Base-by-base conservation (phyloP, 1,140 invertebrate species). In the Mycetomoellerius zeteki region DNA sequence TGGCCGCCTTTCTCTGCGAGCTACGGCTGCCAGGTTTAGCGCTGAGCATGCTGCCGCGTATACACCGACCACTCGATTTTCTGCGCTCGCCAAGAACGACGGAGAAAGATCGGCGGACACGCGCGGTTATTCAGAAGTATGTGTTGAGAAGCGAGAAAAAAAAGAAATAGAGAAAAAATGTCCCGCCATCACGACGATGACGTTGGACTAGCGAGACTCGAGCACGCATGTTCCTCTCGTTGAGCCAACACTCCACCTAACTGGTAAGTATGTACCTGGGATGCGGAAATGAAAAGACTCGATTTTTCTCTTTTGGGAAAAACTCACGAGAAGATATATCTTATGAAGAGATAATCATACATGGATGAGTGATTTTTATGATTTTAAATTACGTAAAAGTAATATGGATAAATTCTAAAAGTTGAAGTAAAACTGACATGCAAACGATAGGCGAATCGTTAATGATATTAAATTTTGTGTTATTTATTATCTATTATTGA, bases 1-100 rank as follows among this genome's bases (percentile, higher is more conserved):
- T 91, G 89, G 89, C 86, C 86, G 89, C 89, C 89, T 91, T 91
- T 91, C 89, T 91, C 89, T 69, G 64, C 77, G 30, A 71, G 47
- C 37, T 33, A 60, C 30, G 21, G 80, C 72, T 78, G 77, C 80
- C 58, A 78, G 88, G 56, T 90, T 89, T 88, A 81, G 72, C 37
- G 54, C 62, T 69, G 50, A 58, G 27, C 16, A 24, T 19, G 24
- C 65, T 52, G 77, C 58, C 69, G 73, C 82, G 54, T 50, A n/a
- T n/a, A 76, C 71, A 76, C 50, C 81, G 87, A 33, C 71, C 87
- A 24, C 80, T 67, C 43, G 80, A 82, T 82, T 82, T 82, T 82
- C 80, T 73, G 12, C 24, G 24, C 16, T 14, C 37, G 54, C 21
- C 19, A 27, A 47, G 16, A 7, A 10, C 19, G 5, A 4, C 62